phyloP scores from a whole-genome alignment of 2,113 vertebrate genomes.

The Peromyscus maniculatus region DNA sequence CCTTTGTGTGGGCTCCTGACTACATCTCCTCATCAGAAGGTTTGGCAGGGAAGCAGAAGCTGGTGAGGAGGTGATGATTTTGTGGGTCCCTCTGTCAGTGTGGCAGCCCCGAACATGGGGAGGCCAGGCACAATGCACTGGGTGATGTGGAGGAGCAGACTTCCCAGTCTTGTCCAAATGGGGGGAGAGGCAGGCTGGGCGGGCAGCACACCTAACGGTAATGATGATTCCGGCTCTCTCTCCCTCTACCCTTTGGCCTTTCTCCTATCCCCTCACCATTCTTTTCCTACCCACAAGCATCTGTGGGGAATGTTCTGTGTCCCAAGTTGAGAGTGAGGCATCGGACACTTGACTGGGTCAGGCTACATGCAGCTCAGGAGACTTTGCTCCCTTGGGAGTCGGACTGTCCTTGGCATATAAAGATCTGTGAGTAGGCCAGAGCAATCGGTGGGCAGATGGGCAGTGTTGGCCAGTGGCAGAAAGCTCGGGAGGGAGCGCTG shows the following conservation, averaged over 20 bases:
- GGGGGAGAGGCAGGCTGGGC: rapidly evolving
- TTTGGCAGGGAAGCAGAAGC: constrained; percentile 68
- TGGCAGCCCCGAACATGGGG: rapidly evolving
- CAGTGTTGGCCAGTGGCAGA: not conserved
- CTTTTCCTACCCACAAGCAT: not conserved
- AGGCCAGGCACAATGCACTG: rapidly evolving
- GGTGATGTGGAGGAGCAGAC: rapidly evolving
- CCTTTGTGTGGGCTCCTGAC: constrained; percentile 77
- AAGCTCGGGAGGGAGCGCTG: rapidly evolving
- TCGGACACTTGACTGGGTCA: rapidly evolving
- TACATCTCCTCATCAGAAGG: constrained; percentile 73
- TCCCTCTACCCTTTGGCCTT: rapidly evolving
- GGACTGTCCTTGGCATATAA: not conserved
- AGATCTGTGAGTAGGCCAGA: not conserved
- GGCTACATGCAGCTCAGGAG: not conserved
- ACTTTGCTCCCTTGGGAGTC: not conserved
- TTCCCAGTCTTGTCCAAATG: rapidly evolving
- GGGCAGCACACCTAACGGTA: rapidly evolving
- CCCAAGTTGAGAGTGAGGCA: not conserved
- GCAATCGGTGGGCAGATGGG: not conserved
- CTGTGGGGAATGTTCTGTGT: rapidly evolving
- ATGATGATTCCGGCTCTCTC: rapidly evolving
- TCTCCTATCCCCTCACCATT: rapidly evolving
- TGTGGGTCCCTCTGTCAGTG: rapidly evolving
- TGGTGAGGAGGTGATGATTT: constrained; percentile 30